Conservation (phyloP, 2,888 invertebrate species). For the Poecilobothrus nobilitatus region DNA sequence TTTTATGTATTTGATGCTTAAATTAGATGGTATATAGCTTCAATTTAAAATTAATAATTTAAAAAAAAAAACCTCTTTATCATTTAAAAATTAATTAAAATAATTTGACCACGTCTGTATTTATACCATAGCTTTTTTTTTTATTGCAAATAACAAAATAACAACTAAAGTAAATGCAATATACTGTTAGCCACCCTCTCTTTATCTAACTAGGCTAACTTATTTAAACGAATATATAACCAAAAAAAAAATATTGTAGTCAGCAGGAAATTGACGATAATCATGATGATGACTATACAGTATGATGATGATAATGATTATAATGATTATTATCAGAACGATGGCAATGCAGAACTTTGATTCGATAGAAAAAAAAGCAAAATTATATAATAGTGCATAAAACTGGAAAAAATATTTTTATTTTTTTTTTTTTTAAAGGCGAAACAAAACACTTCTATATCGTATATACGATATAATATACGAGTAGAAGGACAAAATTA, state of each 20-base stretch:
- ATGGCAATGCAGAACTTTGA: slow-evolving; percentile 3
- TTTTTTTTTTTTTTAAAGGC: too few species aligned
- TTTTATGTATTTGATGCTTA: too few species aligned
- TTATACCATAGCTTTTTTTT: too few species aligned
- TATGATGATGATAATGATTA: not conserved
- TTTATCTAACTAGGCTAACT: not conserved
- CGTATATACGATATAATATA: not conserved
- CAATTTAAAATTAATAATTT: too few species aligned
- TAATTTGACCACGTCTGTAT: not conserved
- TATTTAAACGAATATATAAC: not conserved
- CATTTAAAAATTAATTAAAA: too few species aligned
- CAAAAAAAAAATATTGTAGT: not conserved
- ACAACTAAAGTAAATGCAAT: too few species aligned
- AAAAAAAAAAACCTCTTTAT: too few species aligned
- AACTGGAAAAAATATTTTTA: not conserved
- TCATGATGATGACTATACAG: not conserved
- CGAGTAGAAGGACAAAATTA: not conserved
- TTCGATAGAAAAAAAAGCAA: not conserved
- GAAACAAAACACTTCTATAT: not conserved
- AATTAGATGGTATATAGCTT: too few species aligned
- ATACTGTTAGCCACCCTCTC: not conserved
- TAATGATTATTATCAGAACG: not conserved
- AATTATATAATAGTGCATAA: not conserved
- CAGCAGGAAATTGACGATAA: not conserved
- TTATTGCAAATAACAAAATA: not conserved